These are phyloP conservation scores for Pristionchus exspectatus DNA, from an alignment of 2,888 invertebrate species.

Conservation along the genomic window DNA sequence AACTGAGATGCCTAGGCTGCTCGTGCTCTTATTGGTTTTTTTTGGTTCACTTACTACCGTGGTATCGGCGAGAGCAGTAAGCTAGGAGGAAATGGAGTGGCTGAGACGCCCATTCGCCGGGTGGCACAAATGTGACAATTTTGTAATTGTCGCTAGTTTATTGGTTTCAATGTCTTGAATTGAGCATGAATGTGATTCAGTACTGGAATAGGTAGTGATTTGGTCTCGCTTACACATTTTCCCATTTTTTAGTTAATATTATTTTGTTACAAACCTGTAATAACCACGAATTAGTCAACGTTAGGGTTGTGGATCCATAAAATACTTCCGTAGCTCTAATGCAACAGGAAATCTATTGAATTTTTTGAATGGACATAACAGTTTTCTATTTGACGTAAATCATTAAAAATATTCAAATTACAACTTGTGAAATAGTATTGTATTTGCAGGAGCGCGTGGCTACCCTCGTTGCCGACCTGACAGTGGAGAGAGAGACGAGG, in stretches of 20 bases:
- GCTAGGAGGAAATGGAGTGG: not conserved
- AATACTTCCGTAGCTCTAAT: no score
- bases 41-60: not conserved
- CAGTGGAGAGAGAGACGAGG: slow-evolving; percentile 39
- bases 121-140: not conserved
- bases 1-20: not conserved
- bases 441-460: slow-evolving; percentile 2
- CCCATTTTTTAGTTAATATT: no score
- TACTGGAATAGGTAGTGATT: not conserved
- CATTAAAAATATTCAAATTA: no score
- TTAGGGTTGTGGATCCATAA: no score
- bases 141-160: not conserved
- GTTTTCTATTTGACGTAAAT: no score
- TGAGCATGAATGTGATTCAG: not conserved
- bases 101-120: not conserved
- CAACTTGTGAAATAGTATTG: not conserved
- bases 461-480: not conserved
- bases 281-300: no score
- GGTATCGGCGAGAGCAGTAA: not conserved
- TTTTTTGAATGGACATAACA: no score
- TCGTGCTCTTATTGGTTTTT: not conserved
- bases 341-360: no score
- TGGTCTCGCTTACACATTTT: no score
- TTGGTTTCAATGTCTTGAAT: not conserved
- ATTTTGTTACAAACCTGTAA: no score